A percentile compares a stretch with the other conserved stretches of the same genome.
Evolutionary conservation across 2,888 invertebrate species (phyloP).

Genomic region (Patella depressa): DNA sequence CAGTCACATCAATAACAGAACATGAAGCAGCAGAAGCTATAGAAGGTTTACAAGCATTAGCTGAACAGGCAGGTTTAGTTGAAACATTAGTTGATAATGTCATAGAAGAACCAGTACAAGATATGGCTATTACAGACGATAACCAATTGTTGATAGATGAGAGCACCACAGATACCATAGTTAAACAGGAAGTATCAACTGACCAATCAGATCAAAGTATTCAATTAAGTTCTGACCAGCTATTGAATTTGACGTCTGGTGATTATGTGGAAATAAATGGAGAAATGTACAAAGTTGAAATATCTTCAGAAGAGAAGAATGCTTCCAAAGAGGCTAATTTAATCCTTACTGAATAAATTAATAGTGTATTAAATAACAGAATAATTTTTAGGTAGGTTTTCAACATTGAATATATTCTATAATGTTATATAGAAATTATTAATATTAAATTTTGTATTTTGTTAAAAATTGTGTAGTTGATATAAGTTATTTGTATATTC

Average conservation of each 20-base stretch:
- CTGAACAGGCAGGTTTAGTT: slow-evolving; percentile 55
- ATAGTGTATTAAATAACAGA: too few species aligned
- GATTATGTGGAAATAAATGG: slow-evolving; percentile 68
- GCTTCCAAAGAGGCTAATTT: neutral
- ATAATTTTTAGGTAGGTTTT: too few species aligned
- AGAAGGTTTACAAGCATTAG: slow-evolving; percentile 64
- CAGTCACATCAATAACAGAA: slow-evolving; percentile 38
- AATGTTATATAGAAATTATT: too few species aligned
- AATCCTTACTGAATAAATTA: too few species aligned
- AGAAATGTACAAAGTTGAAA: slow-evolving; percentile 66
- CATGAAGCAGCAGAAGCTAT: slow-evolving; percentile 64
- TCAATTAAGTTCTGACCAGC: slow-evolving; percentile 61
- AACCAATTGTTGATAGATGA: slow-evolving; percentile 11
- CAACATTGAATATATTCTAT: too few species aligned
- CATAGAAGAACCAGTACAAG: slow-evolving; percentile 33
- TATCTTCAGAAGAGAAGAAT: slow-evolving; percentile 18
- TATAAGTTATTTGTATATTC: too few species aligned
- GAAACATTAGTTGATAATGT: slow-evolving; percentile 34
- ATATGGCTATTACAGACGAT: neutral
- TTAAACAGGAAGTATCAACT: slow-evolving; percentile 10
- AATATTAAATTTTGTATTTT: too few species aligned
- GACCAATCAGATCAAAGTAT: slow-evolving; percentile 41
- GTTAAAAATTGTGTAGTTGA: too few species aligned
- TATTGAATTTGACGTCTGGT: slow-evolving; percentile 61
- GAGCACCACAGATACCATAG: slow-evolving; percentile 7